These are phyloP conservation scores for Phaethornis superciliosus DNA, from an alignment of 2,113 vertebrate species.

Conservation along the genomic window DNA sequence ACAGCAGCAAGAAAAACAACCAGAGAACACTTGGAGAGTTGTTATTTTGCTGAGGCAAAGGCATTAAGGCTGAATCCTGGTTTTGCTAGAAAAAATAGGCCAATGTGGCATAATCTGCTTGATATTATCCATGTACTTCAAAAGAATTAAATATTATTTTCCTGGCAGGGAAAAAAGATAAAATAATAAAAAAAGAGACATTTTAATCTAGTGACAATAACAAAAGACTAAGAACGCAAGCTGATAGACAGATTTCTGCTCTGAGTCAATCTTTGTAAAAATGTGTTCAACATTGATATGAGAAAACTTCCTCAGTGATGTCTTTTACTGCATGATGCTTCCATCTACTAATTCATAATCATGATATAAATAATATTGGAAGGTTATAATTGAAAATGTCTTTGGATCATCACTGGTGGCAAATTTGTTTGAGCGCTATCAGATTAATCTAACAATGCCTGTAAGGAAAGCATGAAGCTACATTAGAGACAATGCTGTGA, in stretches of 20 bases:
- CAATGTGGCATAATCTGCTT: background rate
- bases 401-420: slow-evolving; percentile 20
- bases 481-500: slow-evolving; percentile 32
- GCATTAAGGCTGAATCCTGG: background rate
- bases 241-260: background rate
- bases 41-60: background rate
- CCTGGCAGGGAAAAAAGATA: background rate
- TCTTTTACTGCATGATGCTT: background rate
- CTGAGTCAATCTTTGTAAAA: background rate
- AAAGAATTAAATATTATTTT: background rate
- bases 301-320: background rate
- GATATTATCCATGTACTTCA: background rate
- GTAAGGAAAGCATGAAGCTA: slow-evolving; percentile 30
- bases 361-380: background rate
- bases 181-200: background rate
- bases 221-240: background rate
- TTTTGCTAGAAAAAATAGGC: background rate
- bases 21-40: background rate
- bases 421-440: slow-evolving; percentile 31
- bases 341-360: background rate
- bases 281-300: background rate
- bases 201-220: background rate
- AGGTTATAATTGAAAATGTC: slow-evolving; percentile 29
- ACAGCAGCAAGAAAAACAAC: background rate
- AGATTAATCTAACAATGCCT: slow-evolving; percentile 30